Conservation (phyloP, 2,797 vertebrate genomes). For the Cheirogaleus major region DNA sequence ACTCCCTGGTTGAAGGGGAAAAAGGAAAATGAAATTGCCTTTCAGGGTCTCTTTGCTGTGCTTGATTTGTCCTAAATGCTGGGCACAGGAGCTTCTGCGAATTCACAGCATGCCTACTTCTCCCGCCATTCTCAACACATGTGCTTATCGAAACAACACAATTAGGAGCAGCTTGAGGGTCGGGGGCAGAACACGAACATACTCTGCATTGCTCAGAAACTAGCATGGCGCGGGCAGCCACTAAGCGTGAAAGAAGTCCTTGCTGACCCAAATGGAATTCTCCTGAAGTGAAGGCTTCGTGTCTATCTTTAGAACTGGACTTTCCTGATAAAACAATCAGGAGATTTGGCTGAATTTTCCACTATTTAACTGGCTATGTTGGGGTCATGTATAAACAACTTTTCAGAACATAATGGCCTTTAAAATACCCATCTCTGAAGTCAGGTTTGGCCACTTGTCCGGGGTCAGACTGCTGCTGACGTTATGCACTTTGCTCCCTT, state of each 20-base stretch:
- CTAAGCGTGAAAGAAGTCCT: not conserved
- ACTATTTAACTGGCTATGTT: slow-evolving; percentile 35
- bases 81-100: not conserved
- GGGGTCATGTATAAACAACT: slow-evolving; percentile 47
- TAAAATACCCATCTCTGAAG: slow-evolving; percentile 17
- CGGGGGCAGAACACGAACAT: not conserved
- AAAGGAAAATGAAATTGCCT: not conserved
- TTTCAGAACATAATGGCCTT: slow-evolving; percentile 47
- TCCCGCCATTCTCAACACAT: not conserved
- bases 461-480: not conserved
- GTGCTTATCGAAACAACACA: not conserved
- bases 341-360: slow-evolving; percentile 63
- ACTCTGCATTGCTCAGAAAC: not conserved
- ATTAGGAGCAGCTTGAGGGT: not conserved
- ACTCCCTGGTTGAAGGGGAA: not conserved
- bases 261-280: slow-evolving; percentile 65
- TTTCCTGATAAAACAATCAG: slow-evolving; percentile 60
- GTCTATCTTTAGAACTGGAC: slow-evolving; percentile 55
- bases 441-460: not conserved
- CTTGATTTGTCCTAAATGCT: not conserved
- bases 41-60: not conserved
- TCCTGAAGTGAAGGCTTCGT: slow-evolving; percentile 45
- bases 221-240: not conserved
- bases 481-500: not conserved
- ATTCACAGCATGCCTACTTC: not conserved